A percentile compares a stretch with the other conserved stretches of the same genome.
Conservation (phyloP, 2,113 vertebrate species). For the Aldabrachelys gigantea region DNA sequence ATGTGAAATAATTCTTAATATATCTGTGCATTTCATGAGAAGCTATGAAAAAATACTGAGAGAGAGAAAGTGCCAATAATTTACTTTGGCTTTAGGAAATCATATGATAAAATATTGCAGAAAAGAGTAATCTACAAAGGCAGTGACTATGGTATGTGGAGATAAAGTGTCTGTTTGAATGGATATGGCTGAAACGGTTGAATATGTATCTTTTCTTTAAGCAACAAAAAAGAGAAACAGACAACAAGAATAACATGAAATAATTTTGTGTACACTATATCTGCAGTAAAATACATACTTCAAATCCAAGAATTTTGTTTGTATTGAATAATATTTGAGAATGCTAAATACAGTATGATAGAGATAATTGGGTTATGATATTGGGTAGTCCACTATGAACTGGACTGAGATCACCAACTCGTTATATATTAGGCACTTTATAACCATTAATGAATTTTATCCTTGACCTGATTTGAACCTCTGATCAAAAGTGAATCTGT, state of each 20-base stretch:
- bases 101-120: neutral
- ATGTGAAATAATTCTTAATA: neutral
- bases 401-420: neutral
- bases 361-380: neutral
- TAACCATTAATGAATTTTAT: neutral
- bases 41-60: neutral
- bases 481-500: neutral
- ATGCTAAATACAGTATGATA: neutral
- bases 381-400: rapidly evolving
- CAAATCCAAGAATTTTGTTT: neutral
- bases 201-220: neutral
- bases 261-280: neutral
- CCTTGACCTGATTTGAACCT: neutral
- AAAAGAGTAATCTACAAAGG: neutral
- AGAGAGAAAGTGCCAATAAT: neutral
- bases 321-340: neutral
- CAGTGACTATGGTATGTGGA: neutral
- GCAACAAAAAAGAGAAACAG: neutral
- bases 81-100: neutral
- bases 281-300: neutral
- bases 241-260: neutral
- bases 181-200: neutral
- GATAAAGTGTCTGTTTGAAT: neutral
- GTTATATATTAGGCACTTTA: neutral
- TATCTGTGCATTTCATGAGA: neutral